Base-by-base conservation (phyloP, 53 echinoderm and acorn worm genomes). In the Mesocentrotus franciscanus region DNA sequence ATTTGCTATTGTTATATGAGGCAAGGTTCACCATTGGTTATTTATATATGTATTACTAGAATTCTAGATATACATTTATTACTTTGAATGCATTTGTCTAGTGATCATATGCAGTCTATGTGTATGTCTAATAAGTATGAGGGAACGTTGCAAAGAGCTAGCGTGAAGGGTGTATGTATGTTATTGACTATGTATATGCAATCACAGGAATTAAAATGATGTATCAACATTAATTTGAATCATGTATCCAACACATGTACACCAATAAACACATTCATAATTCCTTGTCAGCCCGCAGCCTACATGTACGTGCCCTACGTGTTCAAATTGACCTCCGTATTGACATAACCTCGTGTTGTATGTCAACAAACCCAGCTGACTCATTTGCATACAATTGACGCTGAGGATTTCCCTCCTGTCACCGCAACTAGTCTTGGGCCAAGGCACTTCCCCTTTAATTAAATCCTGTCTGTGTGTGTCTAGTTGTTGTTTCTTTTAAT, bases 341-440 rank as follows among this genome's bases (percentile, higher is more conserved):
- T 20, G 22, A 84, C 84, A 22, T 36, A 35, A 22, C 84, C 84
- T 24, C 64, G 64, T 64, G 16, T 27, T 75, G 32, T 75, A 75
- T 75, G 27, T 26, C 75, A 75, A 49, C 84, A 84, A 84, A 84
- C 84, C 9, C 39, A 84, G 55, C 84, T 84, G 84, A 87, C 58
- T 87, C n/a, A 87, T 87, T 87, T 58, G 18, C 56, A 87, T 87
- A 87, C 87, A 87, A 87, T 87, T 58, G 59, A 57, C 57, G 59
- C 75, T 26, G 1, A 26, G 87, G 58, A 57, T 87, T 87, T 87
- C 87, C 87, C 29, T 27, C 9, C 75, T 10, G 58, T 87, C 12
- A n/a, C 27, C 87, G 55, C 24, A 0, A 10, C 87, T 87, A 87
- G 87, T 58, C 87, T 87, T 18, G 0, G 18, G 8, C 24, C 87